Evolutionary conservation across 30 jellyfish, hydroid and myxozoan genomes (phyloP).

Genomic region (Aurelia aurita): DNA sequence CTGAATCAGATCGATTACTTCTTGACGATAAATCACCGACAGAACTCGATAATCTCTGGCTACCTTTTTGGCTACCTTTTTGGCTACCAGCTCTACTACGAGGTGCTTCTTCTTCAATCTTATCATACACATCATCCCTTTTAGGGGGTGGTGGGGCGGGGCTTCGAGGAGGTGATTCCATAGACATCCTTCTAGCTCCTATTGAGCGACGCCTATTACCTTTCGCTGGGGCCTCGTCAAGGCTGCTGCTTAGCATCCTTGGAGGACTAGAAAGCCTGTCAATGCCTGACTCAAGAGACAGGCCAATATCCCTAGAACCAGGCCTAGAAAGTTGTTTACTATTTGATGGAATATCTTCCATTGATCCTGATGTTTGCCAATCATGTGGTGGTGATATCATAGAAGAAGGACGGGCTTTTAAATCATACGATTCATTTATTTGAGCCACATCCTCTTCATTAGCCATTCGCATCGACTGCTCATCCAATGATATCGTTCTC

Average conservation of each 20-base stretch:
- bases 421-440: background rate
- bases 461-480: slow-evolving; percentile 52
- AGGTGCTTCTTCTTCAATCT: slow-evolving; percentile 7
- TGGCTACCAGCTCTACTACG: background rate
- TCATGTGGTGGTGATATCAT: slow-evolving; percentile 21
- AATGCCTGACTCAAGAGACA: slow-evolving; percentile 54
- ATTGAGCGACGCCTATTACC: slow-evolving; percentile 58
- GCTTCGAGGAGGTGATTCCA: slow-evolving; percentile 65
- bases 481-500: slow-evolving; percentile 68
- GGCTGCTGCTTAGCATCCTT: background rate
- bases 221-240: slow-evolving; percentile 20
- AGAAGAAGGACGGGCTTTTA: slow-evolving; percentile 16
- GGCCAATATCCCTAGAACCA: slow-evolving; percentile 34
- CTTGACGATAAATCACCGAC: slow-evolving; percentile 15
- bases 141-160: slow-evolving; percentile 84
- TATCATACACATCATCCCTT: slow-evolving; percentile 4
- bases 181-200: slow-evolving; percentile 54
- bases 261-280: slow-evolving; percentile 8
- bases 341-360: background rate
- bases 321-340: background rate
- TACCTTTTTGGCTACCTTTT: background rate
- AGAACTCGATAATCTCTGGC: background rate
- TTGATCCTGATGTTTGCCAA: slow-evolving; percentile 25
- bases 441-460: slow-evolving; percentile 7
- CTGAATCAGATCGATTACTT: slow-evolving; percentile 6